These are phyloP conservation scores for Vanessa atalanta DNA, from an alignment of 1,140 invertebrate species.

Conservation along the genomic window DNA sequence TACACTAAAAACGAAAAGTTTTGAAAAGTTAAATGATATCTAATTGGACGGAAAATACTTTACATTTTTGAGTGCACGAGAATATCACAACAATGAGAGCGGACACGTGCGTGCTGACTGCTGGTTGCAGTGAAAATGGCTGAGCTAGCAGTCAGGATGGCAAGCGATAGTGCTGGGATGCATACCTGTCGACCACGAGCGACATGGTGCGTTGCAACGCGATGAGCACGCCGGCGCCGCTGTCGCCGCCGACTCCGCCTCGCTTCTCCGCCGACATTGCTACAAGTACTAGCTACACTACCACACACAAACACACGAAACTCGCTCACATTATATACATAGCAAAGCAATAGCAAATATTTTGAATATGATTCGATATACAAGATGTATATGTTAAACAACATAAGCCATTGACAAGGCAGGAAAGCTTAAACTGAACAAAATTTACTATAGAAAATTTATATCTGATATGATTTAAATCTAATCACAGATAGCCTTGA, in stretches of 20 bases:
- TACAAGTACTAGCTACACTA: slow-evolving; percentile 6
- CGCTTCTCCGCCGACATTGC: slow-evolving; percentile 32
- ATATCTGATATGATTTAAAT: background rate
- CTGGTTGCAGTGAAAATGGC: background rate
- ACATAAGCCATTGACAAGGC: too few species aligned
- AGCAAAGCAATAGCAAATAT: background rate
- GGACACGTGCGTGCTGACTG: background rate
- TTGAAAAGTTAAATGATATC: too few species aligned
- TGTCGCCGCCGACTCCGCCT: slow-evolving; percentile 20
- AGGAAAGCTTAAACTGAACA: background rate
- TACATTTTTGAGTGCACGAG: slow-evolving; percentile 6
- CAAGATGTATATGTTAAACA: background rate
- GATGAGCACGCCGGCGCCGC: slow-evolving; percentile 27
- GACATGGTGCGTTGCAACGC: slow-evolving; percentile 45
- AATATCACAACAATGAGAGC: background rate
- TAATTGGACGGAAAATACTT: background rate
- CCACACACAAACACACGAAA: background rate
- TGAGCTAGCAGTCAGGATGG: background rate
- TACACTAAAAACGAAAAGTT: too few species aligned
- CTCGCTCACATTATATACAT: background rate
- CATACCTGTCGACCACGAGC: slow-evolving; percentile 50
- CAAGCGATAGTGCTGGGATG: background rate
- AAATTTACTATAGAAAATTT: background rate
- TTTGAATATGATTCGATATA: background rate
- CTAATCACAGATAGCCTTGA: too few species aligned